Conservation (phyloP, 2,113 vertebrate species). For the Rhineura floridana region DNA sequence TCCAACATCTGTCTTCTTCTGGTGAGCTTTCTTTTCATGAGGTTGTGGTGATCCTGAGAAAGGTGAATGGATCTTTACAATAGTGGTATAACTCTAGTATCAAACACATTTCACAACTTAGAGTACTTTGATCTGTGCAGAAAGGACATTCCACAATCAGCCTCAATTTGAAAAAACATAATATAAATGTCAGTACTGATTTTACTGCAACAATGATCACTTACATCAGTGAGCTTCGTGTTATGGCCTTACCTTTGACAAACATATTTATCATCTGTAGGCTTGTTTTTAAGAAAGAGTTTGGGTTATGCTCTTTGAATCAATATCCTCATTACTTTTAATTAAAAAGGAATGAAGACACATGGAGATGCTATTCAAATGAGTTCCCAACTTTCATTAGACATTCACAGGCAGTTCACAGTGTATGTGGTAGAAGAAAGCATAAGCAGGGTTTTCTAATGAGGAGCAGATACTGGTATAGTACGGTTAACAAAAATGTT, state of each 20-base stretch:
- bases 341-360: conserved; percentile 52
- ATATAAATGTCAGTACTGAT: conserved; percentile 1
- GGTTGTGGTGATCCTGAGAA: conserved; percentile 8
- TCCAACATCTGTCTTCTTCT: no score
- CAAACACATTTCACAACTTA: conserved; percentile 17
- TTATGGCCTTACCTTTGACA: conserved; percentile 21
- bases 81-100: not conserved
- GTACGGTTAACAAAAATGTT: no score
- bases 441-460: conserved; percentile 15
- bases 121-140: conserved; percentile 5
- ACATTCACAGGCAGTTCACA: not conserved
- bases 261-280: conserved; percentile 16
- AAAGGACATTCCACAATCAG: conserved; percentile 22
- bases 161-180: conserved; percentile 12
- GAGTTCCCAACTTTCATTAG: conserved; percentile 32
- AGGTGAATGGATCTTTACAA: conserved; percentile 14
- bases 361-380: conserved; percentile 39
- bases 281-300: not conserved
- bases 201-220: conserved; percentile 6
- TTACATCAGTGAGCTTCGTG: conserved; percentile 21
- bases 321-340: conserved; percentile 44
- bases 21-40: not conserved
- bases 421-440: not conserved
- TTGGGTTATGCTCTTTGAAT: conserved; percentile 41
- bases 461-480: not conserved